Base-by-base conservation (phyloP, 2,888 invertebrate genomes). In the Mesoligia furuncula region DNA sequence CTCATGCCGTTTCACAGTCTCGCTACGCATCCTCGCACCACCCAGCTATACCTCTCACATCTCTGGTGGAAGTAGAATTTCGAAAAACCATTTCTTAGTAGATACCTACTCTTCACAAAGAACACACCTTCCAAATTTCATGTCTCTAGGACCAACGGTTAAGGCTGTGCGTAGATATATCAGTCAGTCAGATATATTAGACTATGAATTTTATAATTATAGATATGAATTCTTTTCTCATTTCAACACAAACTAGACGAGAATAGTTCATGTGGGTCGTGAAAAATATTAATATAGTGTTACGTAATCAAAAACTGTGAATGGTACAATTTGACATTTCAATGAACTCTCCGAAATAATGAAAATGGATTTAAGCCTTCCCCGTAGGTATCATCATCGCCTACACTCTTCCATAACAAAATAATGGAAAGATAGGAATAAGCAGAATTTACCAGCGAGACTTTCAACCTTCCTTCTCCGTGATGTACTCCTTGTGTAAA, bases 281-380 rank as follows among this genome's bases (percentile, higher is more conserved):
- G 24, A 6, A 77, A 67, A 39, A 42, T 27, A 24, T 54, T 54
- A 73, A 42, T 24, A 42, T 20, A 73, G n/a, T 51, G 61, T 62
- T 36, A 69, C 62, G 24, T 54, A 36, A 70, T 15, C 9, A 20
- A 65, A 59, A 64, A 45, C 36, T 8, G 61, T 65, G n/a, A 68
- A 45, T 48, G 31, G 8, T 39, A 48, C 51, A 62, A 45, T 67
- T 70, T 71, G 36, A 59, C 59, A 54, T 73, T 61, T 48, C 61
- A 71, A 69, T 24, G 39, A 57, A 13, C 42, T 61, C 36, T 36
- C 36, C 27, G 45, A 31, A 54, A 65, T 81, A 54, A 65, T 81
- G 65, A 80, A 74, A 83, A 83, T 65, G 54, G 36, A 77, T 80
- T 15, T 65, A 54, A 31, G 13, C 17, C 36, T 45, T 59, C 54